These are phyloP conservation scores for Agrypnia vestita DNA, from an alignment of 1,140 invertebrate species.

Conservation along the genomic window DNA sequence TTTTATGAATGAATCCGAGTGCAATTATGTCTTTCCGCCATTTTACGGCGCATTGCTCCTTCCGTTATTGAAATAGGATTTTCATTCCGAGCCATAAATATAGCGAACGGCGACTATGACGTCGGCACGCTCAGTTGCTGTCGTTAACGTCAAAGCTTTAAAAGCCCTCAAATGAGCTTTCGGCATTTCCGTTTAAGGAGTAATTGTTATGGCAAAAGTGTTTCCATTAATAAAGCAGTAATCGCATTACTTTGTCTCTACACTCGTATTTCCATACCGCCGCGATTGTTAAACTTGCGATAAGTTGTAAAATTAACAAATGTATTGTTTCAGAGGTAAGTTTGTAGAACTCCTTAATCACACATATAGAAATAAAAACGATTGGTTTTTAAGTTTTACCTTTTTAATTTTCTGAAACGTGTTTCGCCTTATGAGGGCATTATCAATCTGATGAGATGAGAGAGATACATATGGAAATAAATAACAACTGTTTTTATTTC, in stretches of 20 bases:
- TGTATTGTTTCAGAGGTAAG: too few species aligned
- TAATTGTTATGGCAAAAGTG: conserved; percentile 36
- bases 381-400: too few species aligned
- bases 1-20: conserved; percentile 29
- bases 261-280: too few species aligned
- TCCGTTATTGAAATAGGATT: conserved; percentile 46
- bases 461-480: too few species aligned
- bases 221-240: conserved; percentile 42
- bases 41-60: conserved; percentile 39
- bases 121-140: conserved; percentile 37
- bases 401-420: too few species aligned
- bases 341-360: too few species aligned
- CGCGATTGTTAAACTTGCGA: neutral
- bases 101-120: conserved; percentile 36
- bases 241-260: conserved; percentile 28
- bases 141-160: conserved; percentile 47
- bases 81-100: conserved; percentile 41
- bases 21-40: conserved; percentile 41
- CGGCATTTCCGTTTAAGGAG: conserved; percentile 42
- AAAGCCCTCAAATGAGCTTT: conserved; percentile 49
- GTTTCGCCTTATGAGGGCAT: too few species aligned
- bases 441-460: too few species aligned
- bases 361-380: too few species aligned
- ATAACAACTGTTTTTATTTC: too few species aligned
- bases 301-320: too few species aligned